Base-by-base conservation (phyloP, 1,140 invertebrate species). In the Aethina tumida region DNA sequence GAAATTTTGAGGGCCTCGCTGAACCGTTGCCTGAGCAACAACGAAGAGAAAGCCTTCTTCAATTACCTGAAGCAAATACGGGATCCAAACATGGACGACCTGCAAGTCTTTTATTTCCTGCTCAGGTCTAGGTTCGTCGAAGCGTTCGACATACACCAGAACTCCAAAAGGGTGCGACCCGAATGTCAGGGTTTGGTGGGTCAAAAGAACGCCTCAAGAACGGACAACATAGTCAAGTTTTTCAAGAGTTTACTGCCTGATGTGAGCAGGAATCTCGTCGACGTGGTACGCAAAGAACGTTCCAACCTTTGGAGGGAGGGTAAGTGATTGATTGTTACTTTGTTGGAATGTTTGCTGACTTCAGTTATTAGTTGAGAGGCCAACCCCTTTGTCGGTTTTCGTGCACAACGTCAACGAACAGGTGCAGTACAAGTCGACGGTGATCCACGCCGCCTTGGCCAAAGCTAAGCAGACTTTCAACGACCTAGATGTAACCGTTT, bases 381-480 rank as follows among this genome's bases (percentile, higher is more conserved):
- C 52, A 6, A 50, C 44, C 15, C 55, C 56, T 7, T 30, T 62
- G 26, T 59, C 58, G 2, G 55, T 58, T 6, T 56, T 52, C 41
- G 50, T 62, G 2, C 50, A 57, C 25, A 49, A 58, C 30, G 12
- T 45, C 7, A 38, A 46, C 2, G 48, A 56, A 42, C 36, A 50
- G 34, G 44, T 46, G 13, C 47, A 49, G 24, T 62, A 60, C 39
- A 58, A 59, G 36, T 60, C 56, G 6, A 54, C 49, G 27, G 33
- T 60, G 18, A 52, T 59, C 22, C 45, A 45, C 5, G 49, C 54
- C 6, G 44, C 47, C 10, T 26, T 60, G 15, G 22, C 36, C 7
- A 58, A 60, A 44, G 49, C 56, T 12, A 56, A 45, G 39, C 48
- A 55, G 39, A 59, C 49, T 12, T 56, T 53, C 18, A 40, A 43